Evolutionary conservation across 2,888 invertebrate species (phyloP).

Genomic region (Oscheius myriophilus): DNA sequence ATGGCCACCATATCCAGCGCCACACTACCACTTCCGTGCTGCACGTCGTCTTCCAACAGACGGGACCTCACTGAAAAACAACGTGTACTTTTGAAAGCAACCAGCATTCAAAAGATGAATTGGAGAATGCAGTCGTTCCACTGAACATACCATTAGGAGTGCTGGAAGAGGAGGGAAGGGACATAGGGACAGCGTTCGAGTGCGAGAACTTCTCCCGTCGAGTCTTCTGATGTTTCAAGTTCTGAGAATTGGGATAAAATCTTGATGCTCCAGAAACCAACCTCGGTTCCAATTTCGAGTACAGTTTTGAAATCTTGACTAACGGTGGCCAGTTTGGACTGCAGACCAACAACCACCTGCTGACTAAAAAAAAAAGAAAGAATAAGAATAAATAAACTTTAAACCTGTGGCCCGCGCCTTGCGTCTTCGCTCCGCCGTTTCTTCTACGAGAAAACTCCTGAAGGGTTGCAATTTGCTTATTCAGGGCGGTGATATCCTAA

Average conservation of each 20-base stretch:
- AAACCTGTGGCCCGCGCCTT: slow-evolving; percentile 41
- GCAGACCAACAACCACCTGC: slow-evolving; percentile 85
- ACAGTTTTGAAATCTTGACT: slow-evolving; percentile 97
- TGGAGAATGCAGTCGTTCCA: not conserved
- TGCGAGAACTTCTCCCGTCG: slow-evolving; percentile 85
- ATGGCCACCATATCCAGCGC: slow-evolving; percentile 85
- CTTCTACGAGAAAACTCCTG: slow-evolving; percentile 70
- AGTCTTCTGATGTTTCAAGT: slow-evolving; percentile 91
- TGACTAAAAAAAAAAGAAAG: slow-evolving; percentile 75
- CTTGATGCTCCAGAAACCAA: slow-evolving; percentile 61
- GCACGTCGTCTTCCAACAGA: slow-evolving; percentile 73
- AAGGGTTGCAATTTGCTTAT: slow-evolving; percentile 91
- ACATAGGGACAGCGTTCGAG: slow-evolving; percentile 58
- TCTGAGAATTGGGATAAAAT: slow-evolving; percentile 74
- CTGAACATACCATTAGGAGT: slow-evolving; percentile 68
- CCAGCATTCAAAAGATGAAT: too few species aligned
- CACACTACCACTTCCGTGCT: slow-evolving; percentile 75
- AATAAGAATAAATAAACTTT: not conserved
- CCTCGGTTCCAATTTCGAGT: slow-evolving; percentile 93
- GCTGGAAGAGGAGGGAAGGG: slow-evolving; percentile 72
- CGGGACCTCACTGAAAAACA: slow-evolving; percentile 74
- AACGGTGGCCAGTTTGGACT: slow-evolving; percentile 92
- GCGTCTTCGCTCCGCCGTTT: slow-evolving; percentile 34
- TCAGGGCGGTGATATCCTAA: slow-evolving; percentile 86
- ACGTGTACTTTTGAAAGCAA: not conserved